Percentiles rank a stretch among this genome's conserved stretches.
Evolutionary conservation across 2,888 invertebrate genomes (phyloP).

Genomic region (Athetis lepigone): DNA sequence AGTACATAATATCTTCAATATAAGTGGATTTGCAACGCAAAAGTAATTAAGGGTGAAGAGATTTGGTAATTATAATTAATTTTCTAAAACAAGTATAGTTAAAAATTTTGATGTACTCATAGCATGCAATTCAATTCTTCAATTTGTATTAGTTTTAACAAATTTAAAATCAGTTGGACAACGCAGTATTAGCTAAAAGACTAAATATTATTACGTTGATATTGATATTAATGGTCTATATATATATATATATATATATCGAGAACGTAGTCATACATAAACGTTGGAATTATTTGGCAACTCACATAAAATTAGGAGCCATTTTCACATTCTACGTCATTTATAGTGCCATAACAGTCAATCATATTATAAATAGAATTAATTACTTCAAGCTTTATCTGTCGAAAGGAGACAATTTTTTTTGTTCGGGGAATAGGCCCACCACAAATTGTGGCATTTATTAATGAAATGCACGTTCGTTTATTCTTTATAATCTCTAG

Average conservation of each 20-base stretch:
- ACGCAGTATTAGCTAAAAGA: neutral
- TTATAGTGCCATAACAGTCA: conserved; percentile 3
- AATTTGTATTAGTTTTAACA: neutral
- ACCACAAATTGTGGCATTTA: too few species aligned
- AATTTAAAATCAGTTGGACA: neutral
- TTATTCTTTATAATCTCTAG: too few species aligned
- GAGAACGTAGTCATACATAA: conserved; percentile 1
- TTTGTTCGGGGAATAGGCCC: too few species aligned
- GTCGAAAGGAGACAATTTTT: too few species aligned
- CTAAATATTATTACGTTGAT: too few species aligned
- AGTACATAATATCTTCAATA: conserved; percentile 2
- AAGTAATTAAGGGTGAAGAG: conserved; percentile 40
- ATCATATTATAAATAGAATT: neutral
- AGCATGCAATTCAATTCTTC: neutral
- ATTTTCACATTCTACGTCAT: neutral
- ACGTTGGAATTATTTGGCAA: conserved; percentile 31
- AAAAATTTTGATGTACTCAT: neutral
- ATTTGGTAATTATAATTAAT: conserved; percentile 31
- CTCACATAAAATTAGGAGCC: conserved; percentile 11
- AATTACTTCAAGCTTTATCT: conserved; percentile 1
- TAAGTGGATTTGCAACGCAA: conserved; percentile 17
- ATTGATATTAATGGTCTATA: neutral
- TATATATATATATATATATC: neutral
- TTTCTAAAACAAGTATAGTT: conserved; percentile 1
- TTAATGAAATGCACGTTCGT: too few species aligned